Evolutionary conservation across 92 coral and sea anemone genomes (phyloP).

Genomic region (Heliopora coerulea): DNA sequence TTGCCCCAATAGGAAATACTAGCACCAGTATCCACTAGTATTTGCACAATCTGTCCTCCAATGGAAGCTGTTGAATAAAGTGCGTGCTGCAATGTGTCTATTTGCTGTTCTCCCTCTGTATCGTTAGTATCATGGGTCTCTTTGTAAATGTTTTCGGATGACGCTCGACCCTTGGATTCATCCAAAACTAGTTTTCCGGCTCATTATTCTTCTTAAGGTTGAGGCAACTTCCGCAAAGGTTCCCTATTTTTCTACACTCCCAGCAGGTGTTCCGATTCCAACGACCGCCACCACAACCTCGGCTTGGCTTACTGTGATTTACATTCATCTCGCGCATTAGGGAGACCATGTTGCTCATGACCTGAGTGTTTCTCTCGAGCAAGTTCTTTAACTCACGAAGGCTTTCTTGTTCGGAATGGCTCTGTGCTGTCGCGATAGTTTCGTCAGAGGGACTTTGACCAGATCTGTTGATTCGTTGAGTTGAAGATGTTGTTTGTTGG

Average conservation of each 20-base stretch:
- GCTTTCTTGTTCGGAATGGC: not conserved
- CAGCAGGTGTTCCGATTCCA: slow-evolving; percentile 2
- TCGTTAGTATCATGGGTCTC: not conserved
- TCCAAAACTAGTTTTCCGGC: not conserved
- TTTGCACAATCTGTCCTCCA: not conserved
- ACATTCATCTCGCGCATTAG: not conserved
- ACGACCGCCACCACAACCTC: not conserved
- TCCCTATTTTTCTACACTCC: not conserved
- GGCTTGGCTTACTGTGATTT: slow-evolving; percentile 17
- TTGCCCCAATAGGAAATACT: not conserved
- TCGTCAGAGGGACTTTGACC: not conserved
- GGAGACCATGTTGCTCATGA: not conserved
- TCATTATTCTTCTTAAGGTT: not conserved
- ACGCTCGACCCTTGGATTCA: slow-evolving; percentile 6
- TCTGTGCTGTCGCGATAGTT: not conserved
- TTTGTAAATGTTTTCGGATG: not conserved
- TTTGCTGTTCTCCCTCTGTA: not conserved
- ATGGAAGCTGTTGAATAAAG: not conserved
- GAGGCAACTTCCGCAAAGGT: not conserved
- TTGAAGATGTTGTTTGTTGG: not conserved
- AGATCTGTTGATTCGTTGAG: not conserved
- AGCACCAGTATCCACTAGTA: slow-evolving; percentile 13
- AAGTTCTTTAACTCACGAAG: not conserved
- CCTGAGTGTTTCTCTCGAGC: not conserved
- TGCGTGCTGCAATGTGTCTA: not conserved